A percentile compares a stretch with the other conserved stretches of the same genome.
Conservation (phyloP, 2,113 vertebrate genomes). For the Prunella himalayana region DNA sequence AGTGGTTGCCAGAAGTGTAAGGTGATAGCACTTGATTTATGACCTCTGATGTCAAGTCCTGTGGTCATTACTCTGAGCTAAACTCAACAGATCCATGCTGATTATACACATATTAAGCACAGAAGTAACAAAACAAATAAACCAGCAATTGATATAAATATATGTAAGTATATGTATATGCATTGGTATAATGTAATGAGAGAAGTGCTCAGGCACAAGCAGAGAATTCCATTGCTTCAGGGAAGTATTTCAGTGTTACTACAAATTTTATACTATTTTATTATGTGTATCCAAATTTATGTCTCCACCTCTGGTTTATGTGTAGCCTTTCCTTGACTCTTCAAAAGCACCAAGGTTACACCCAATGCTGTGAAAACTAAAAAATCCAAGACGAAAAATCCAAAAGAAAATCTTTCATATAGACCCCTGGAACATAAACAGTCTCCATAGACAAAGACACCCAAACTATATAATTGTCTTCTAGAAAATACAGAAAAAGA, state of each 20-base stretch:
- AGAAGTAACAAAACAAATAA: neutral
- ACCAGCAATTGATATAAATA: neutral
- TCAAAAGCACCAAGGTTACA: neutral
- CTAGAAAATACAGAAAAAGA: neutral
- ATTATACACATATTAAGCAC: neutral
- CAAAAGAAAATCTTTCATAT: neutral
- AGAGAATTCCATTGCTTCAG: neutral
- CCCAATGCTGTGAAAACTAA: neutral
- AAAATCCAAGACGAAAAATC: neutral
- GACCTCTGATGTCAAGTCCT: neutral
- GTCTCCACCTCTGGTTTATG: neutral
- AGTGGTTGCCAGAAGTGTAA: neutral
- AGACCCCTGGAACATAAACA: neutral
- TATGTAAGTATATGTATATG: neutral
- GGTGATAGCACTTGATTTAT: neutral
- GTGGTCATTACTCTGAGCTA: neutral
- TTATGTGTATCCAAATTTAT: neutral
- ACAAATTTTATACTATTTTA: neutral
- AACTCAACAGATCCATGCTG: neutral
- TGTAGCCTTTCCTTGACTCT: neutral
- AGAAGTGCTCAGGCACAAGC: neutral
- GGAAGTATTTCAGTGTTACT: neutral
- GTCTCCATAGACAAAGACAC: neutral
- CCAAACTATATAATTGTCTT: neutral
- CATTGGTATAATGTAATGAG: neutral